phyloP scores from a whole-genome alignment of 2,888 invertebrate species.

The Heliconius charithonia region DNA sequence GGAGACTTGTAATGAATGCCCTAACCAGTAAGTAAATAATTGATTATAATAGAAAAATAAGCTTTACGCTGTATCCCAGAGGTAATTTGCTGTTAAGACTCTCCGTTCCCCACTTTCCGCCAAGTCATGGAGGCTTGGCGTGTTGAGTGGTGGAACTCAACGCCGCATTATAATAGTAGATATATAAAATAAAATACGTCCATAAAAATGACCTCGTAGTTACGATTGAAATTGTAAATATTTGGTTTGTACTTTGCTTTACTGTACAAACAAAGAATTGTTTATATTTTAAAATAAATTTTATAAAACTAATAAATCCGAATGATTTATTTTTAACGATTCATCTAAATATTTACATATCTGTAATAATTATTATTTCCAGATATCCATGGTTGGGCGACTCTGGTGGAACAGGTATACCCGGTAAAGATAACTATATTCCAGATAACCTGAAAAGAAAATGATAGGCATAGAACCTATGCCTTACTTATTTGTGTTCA shows the following conservation, averaged over 20 bases:
- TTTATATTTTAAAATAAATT: too few relatives aligned
- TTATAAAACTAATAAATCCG: background rate
- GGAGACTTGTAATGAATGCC: conserved; percentile 94
- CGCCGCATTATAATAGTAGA: too few relatives aligned
- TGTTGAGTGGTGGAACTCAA: too few relatives aligned
- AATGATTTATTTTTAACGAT: background rate
- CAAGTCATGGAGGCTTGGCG: too few relatives aligned
- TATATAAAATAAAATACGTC: background rate
- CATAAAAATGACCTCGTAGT: background rate
- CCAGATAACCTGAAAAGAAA: conserved; percentile 86
- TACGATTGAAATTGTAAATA: too few relatives aligned
- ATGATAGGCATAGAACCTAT: conserved; percentile 63
- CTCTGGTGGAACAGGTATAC: conserved; percentile 91
- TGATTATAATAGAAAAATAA: too few relatives aligned
- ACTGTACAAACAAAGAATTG: too few relatives aligned
- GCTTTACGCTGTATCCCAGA: too few relatives aligned
- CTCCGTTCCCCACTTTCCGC: too few relatives aligned
- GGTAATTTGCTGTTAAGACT: too few relatives aligned
- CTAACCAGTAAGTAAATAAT: conserved; percentile 84
- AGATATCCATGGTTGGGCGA: conserved; percentile 95
- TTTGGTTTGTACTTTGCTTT: too few relatives aligned
- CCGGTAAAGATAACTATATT: conserved; percentile 91
- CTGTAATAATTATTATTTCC: conserved; percentile 30
- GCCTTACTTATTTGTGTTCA: conserved; percentile 38
- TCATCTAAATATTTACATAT: background rate